Evolutionary conservation across 2,797 vertebrate species (phyloP).

Genomic region (Falco columbarius): DNA sequence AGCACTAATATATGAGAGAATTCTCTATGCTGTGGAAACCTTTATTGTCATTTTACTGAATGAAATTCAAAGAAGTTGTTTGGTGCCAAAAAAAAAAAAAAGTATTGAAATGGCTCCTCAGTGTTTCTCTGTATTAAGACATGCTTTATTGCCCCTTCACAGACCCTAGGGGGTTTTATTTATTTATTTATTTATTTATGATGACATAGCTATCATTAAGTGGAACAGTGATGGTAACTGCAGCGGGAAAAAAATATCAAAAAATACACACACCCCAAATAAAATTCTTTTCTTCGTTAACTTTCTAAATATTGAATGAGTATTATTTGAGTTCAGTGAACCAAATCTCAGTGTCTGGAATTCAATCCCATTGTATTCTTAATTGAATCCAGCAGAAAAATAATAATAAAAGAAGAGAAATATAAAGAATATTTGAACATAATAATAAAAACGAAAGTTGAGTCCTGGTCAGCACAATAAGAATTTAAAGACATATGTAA

Average conservation of each 20-base stretch:
- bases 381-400: not conserved
- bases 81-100: not conserved
- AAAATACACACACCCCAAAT: rapidly evolving
- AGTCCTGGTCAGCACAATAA: not conserved
- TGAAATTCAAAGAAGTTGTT: not conserved
- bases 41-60: not conserved
- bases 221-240: not conserved
- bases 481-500: not conserved
- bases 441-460: not conserved
- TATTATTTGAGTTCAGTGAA: not conserved
- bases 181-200: not conserved
- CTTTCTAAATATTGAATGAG: not conserved
- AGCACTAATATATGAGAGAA: not conserved
- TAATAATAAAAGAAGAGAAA: not conserved
- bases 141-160: not conserved
- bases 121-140: not conserved
- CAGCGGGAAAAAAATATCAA: not conserved
- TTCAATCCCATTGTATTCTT: not conserved
- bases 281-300: not conserved
- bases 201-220: not conserved
- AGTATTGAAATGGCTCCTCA: not conserved
- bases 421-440: not conserved
- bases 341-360: not conserved
- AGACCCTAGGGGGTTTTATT: not conserved
- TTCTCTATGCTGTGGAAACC: not conserved